These are phyloP conservation scores for Polydrusus pterygomalis DNA, from an alignment of 2,888 invertebrate genomes.

Conservation along the genomic window DNA sequence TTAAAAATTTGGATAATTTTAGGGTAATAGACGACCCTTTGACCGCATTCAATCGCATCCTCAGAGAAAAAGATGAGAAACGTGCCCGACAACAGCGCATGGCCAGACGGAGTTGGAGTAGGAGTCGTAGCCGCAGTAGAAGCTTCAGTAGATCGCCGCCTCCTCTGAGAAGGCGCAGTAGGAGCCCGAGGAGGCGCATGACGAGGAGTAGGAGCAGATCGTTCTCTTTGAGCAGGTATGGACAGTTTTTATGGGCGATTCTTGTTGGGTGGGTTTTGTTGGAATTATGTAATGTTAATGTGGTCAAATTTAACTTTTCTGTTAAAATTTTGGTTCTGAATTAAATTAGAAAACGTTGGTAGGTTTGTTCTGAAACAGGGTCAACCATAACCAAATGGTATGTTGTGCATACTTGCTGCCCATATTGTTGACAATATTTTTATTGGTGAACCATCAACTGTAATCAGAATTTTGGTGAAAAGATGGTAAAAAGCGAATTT, in stretches of 20 bases:
- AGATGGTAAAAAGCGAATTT: no score
- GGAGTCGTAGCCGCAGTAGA: slow-evolving; percentile 71
- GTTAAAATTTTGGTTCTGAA: no score
- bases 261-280: not conserved
- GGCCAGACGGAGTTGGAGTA: slow-evolving; percentile 74
- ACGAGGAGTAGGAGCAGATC: slow-evolving; percentile 71
- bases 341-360: no score
- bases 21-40: slow-evolving; percentile 89
- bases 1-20: slow-evolving; percentile 58
- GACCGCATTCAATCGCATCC: slow-evolving; percentile 90
- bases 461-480: no score
- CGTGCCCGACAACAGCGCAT: slow-evolving; percentile 74
- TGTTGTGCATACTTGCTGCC: no score
- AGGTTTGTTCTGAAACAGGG: no score
- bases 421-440: no score
- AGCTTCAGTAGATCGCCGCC: slow-evolving; percentile 71
- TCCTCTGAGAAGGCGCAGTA: slow-evolving; percentile 69
- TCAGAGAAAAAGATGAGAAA: slow-evolving; percentile 88
- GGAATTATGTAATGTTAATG: not conserved
- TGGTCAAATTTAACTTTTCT: no score
- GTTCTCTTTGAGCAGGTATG: slow-evolving; percentile 76
- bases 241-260: slow-evolving; percentile 5
- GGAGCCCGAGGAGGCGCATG: slow-evolving; percentile 66
- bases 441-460: no score
- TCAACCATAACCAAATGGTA: no score